Percentiles rank a stretch among this genome's conserved stretches.
Evolutionary conservation across 2,113 vertebrate genomes (phyloP).

Genomic region (Gymnorhina tibicen): DNA sequence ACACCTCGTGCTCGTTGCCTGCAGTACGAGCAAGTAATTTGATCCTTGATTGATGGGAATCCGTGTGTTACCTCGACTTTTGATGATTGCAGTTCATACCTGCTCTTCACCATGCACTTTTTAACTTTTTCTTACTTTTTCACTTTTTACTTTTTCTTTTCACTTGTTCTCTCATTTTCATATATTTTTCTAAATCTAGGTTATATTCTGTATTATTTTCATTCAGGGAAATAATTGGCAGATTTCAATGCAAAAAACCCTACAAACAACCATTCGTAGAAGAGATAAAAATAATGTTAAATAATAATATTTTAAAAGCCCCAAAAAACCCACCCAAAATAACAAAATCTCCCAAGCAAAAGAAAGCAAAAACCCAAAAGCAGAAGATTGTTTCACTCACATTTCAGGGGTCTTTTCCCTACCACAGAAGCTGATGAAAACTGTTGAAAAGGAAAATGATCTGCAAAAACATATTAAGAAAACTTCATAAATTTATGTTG

Average conservation of each 20-base stretch:
- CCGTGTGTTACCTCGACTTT: neutral
- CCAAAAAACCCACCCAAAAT: neutral
- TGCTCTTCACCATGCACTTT: neutral
- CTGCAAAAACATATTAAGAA: neutral
- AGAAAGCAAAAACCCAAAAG: neutral
- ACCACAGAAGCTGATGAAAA: neutral
- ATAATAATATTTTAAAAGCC: neutral
- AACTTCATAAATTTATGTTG: neutral
- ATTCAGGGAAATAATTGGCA: neutral
- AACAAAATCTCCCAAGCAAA: neutral
- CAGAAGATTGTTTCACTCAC: neutral
- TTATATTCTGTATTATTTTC: neutral
- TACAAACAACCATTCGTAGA: neutral
- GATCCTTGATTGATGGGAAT: neutral
- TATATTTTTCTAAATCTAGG: neutral
- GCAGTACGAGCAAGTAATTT: neutral
- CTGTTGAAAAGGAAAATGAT: neutral
- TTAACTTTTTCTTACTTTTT: neutral
- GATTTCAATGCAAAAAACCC: neutral
- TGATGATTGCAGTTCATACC: neutral
- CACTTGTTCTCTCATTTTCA: neutral
- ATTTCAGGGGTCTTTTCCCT: neutral
- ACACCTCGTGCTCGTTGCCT: fast-evolving
- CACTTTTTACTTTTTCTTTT: neutral
- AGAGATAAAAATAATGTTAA: neutral